phyloP scores from a whole-genome alignment of 2,888 invertebrate species.

The Watsonalla binaria region DNA sequence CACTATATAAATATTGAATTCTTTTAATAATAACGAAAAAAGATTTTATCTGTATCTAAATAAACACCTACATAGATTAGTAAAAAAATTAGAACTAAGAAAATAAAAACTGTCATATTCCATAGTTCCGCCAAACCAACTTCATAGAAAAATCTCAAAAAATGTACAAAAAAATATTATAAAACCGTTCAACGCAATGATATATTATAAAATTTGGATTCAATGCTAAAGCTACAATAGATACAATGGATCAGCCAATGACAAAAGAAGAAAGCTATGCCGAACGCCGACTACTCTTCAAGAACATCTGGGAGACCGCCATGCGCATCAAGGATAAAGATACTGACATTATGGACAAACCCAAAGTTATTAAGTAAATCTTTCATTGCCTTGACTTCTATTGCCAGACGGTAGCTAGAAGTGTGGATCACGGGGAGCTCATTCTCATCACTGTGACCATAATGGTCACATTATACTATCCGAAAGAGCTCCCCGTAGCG shows the following conservation, averaged over 20 bases:
- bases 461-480: too few relatives aligned
- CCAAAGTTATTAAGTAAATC: slow-evolving; percentile 61
- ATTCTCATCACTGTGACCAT: too few relatives aligned
- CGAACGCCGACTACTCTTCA: slow-evolving; percentile 56
- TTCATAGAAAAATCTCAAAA: background rate
- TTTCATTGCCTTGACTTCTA: background rate
- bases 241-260: slow-evolving; percentile 29
- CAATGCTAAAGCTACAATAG: slow-evolving; percentile 1
- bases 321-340: slow-evolving; percentile 45
- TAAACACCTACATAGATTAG: too few relatives aligned
- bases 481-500: too few relatives aligned
- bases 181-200: background rate
- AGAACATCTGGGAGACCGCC: slow-evolving; percentile 59
- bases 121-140: background rate
- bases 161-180: background rate
- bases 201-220: background rate
- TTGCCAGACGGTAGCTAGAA: background rate
- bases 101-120: background rate
- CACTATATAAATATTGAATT: too few relatives aligned
- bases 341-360: slow-evolving; percentile 39
- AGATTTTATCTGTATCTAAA: background rate
- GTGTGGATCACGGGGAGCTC: too few relatives aligned
- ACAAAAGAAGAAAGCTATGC: slow-evolving; percentile 54
- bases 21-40: too few relatives aligned
- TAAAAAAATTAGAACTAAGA: background rate